phyloP scores from a whole-genome alignment of 2,888 invertebrate genomes.

The Stenolophus ochropezus region DNA sequence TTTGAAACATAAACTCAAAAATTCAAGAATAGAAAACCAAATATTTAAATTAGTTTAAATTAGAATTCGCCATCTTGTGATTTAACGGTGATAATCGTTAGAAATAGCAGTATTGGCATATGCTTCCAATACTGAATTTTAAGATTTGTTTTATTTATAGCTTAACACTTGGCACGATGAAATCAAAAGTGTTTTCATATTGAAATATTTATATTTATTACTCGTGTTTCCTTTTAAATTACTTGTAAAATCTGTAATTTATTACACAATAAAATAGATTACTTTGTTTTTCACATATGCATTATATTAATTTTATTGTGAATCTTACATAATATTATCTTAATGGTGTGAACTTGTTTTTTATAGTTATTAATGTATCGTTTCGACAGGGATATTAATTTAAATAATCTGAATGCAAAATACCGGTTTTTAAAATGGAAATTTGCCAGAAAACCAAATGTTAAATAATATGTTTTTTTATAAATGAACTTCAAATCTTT shows the following conservation, averaged over 20 bases:
- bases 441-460: background rate
- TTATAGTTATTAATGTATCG: background rate
- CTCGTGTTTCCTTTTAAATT: background rate
- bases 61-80: background rate
- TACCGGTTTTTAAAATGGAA: background rate
- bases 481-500: background rate
- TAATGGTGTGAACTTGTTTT: background rate
- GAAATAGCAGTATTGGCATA: constrained; percentile 14
- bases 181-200: constrained; percentile 7
- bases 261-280: background rate
- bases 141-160: constrained; percentile 6
- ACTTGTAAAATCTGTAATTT: background rate
- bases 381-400: background rate
- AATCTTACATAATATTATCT: background rate
- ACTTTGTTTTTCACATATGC: background rate
- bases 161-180: background rate
- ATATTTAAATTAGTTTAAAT: background rate
- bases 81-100: background rate
- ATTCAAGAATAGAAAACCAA: background rate
- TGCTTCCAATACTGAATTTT: background rate
- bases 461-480: background rate
- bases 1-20: background rate
- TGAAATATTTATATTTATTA: constrained; percentile 1
- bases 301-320: background rate
- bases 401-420: background rate